phyloP scores from a whole-genome alignment of 1,140 invertebrate genomes.

The Mycetomoellerius zeteki region DNA sequence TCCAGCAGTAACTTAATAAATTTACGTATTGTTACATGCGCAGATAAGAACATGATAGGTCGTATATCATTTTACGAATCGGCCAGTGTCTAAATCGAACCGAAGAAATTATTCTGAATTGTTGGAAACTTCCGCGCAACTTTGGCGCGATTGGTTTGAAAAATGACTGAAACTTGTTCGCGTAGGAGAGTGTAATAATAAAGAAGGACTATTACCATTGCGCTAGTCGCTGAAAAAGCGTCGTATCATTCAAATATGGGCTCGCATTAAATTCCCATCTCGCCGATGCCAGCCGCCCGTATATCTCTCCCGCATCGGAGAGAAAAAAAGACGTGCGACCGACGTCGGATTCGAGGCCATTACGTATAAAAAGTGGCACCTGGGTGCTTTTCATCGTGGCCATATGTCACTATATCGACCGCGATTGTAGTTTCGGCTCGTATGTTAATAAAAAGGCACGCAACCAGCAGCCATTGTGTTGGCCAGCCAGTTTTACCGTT shows the following conservation, averaged over 20 bases:
- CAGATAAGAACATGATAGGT: conserved; percentile 19
- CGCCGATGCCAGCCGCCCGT: conserved; percentile 54
- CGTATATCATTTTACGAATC: background rate
- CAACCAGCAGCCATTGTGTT: conserved; percentile 44
- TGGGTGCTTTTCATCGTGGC: conserved; percentile 51
- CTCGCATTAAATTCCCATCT: conserved; percentile 61
- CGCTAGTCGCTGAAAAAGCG: conserved; percentile 45
- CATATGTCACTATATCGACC: conserved; percentile 63
- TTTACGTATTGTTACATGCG: background rate
- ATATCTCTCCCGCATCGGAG: conserved; percentile 31
- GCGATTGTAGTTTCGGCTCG: conserved; percentile 59
- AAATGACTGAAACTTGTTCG: conserved; percentile 55
- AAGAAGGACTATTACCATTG: conserved; percentile 58
- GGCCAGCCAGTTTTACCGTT: conserved; percentile 13
- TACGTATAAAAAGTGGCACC: conserved; percentile 49
- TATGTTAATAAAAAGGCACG: conserved; percentile 63
- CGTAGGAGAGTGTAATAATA: conserved; percentile 44
- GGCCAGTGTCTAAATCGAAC: conserved; percentile 5
- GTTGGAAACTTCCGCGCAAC: conserved; percentile 24
- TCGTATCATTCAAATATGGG: conserved; percentile 62
- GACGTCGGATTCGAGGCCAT: conserved; percentile 62
- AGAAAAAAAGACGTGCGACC: conserved; percentile 40
- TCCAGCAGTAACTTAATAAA: background rate
- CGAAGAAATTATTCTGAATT: conserved; percentile 28
- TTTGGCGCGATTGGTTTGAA: conserved; percentile 34